phyloP scores from a whole-genome alignment of 2,888 invertebrate species.

The Creontiades dilutus region DNA sequence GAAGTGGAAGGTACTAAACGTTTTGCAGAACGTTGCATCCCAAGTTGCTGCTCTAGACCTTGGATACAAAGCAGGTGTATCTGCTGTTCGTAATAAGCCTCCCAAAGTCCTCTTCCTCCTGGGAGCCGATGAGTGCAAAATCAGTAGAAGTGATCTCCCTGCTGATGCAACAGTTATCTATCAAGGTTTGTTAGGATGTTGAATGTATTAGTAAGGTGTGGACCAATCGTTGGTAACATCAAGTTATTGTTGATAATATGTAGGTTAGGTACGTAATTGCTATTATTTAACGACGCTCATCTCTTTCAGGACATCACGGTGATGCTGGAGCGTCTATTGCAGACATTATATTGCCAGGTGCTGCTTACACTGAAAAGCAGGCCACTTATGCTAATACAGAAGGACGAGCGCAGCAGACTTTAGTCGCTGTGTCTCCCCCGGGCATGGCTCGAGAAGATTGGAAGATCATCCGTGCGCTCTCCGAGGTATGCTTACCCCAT shows the following conservation, averaged over 20 bases:
- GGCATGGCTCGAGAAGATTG: constrained; percentile 95
- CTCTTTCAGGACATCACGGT: constrained; percentile 91
- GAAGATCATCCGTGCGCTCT: constrained; percentile 98
- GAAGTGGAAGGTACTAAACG: constrained; percentile 92
- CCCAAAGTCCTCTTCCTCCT: constrained; percentile 92
- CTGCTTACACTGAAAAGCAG: constrained; percentile 99
- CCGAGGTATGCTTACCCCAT: constrained; percentile 94
- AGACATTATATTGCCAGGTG: constrained; percentile 95
- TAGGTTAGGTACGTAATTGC: too few relatives aligned
- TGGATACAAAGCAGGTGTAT: constrained; percentile 90
- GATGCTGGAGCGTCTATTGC: constrained; percentile 95
- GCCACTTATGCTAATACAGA: constrained; percentile 99
- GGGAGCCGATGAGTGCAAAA: constrained; percentile 94
- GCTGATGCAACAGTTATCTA: constrained; percentile 93
- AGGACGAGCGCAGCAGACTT: constrained; percentile 95
- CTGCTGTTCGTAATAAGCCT: constrained; percentile 82
- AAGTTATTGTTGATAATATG: too few relatives aligned
- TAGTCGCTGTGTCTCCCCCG: constrained; percentile 92
- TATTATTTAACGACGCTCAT: too few relatives aligned
- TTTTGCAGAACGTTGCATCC: constrained; percentile 94
- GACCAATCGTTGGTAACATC: too few relatives aligned
- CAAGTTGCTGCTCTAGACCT: constrained; percentile 97
- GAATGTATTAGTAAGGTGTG: too few relatives aligned
- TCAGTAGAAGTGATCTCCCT: constrained; percentile 88
- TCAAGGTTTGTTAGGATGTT: constrained; percentile 81